Conservation (phyloP, 1,140 invertebrate species). For the Pomacea maculata region DNA sequence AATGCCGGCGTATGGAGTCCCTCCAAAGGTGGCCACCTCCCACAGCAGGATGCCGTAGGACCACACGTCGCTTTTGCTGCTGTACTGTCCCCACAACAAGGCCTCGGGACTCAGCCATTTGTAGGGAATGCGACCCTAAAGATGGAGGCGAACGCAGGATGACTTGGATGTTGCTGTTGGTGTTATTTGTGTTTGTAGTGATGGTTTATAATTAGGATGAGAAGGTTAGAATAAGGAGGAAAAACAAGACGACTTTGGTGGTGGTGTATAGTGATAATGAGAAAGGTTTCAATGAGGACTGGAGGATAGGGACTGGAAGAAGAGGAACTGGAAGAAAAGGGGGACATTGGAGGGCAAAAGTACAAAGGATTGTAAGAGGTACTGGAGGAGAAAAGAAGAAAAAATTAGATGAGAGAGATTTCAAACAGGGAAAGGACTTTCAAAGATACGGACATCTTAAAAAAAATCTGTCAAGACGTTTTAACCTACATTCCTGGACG, state of each 20-base stretch:
- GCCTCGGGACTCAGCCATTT: constrained; percentile 57
- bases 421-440: background rate
- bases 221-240: too few relatives aligned
- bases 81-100: constrained; percentile 42
- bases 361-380: background rate
- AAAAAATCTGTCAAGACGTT: too few relatives aligned
- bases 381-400: background rate
- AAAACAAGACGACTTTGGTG: too few relatives aligned
- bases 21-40: constrained; percentile 52
- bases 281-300: background rate
- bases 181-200: too few relatives aligned
- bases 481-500: too few relatives aligned
- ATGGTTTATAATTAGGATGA: too few relatives aligned
- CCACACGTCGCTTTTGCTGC: constrained; percentile 56
- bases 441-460: background rate
- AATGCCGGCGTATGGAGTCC: constrained; percentile 38
- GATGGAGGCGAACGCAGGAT: background rate
- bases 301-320: background rate
- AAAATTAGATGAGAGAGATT: background rate
- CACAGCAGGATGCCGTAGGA: constrained; percentile 54
- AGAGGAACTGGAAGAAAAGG: background rate
- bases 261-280: background rate
- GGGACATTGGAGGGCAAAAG: background rate
- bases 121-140: constrained; percentile 45
- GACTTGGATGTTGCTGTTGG: too few relatives aligned